Evolutionary conservation across 2,113 vertebrate genomes (phyloP).

Genomic region (Procapra przewalskii): DNA sequence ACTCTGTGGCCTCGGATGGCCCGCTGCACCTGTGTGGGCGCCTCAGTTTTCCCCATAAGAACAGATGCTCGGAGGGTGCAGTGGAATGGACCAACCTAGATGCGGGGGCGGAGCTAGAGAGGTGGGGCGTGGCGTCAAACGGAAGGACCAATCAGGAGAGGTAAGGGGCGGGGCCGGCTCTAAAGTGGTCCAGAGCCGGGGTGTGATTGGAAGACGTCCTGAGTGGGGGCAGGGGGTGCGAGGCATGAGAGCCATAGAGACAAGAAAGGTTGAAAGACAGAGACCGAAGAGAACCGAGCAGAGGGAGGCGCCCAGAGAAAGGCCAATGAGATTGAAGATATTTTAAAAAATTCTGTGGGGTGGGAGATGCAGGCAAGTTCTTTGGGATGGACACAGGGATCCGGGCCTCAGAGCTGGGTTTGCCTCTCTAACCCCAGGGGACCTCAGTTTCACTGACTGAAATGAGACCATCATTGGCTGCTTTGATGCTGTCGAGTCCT

Average conservation of each 20-base stretch:
- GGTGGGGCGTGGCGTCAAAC: not conserved
- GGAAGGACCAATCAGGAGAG: not conserved
- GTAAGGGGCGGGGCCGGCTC: not conserved
- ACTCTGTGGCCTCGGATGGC: not conserved
- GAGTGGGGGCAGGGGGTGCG: not conserved
- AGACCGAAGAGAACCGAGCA: not conserved
- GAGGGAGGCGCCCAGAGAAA: not conserved
- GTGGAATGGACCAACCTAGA: not conserved
- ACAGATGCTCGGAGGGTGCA: fast-evolving
- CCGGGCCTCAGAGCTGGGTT: not conserved
- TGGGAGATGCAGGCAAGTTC: not conserved
- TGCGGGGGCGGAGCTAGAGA: not conserved
- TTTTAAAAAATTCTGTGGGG: not conserved
- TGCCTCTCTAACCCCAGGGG: not conserved
- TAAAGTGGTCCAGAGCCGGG: not conserved
- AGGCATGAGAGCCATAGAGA: not conserved
- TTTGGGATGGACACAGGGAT: too few relatives aligned
- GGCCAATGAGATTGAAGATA: not conserved
- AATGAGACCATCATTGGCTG: not conserved
- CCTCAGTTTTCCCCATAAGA: not conserved
- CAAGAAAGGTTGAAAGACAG: not conserved
- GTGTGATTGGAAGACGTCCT: not conserved
- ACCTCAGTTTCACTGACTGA: not conserved
- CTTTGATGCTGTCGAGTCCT: not conserved
- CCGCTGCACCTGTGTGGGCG: not conserved